Evolutionary conservation across 2,113 vertebrate species (phyloP), one percentile per base, ranked within the genome.

Genomic region (Castor canadensis): DNA sequence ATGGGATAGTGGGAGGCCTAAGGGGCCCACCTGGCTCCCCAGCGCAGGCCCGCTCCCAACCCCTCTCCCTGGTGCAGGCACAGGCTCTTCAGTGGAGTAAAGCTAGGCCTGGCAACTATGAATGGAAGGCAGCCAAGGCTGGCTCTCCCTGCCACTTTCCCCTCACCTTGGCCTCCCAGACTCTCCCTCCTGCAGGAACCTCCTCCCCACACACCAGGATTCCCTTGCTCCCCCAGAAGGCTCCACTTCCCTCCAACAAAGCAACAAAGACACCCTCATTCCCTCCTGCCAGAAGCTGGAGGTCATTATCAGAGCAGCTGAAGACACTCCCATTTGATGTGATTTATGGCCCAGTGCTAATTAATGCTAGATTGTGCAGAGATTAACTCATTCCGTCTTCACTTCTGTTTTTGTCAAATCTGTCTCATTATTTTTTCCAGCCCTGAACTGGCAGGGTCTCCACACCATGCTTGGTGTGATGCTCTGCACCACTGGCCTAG

Each of bases 281-380:
- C 49, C 87, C 47, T 60, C 49, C 87, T 43, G 7, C 56, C 40
- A 54, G 73, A 71, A 76, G 75, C 76, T n/a, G 6, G 58, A 49
- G 45, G 72, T 87, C 80, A 58, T 64, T 60, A 67, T 60, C 56
- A 49, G 87, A 92, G 83, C 75, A 76, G 49, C 69, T 43, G 75
- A 87, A 83, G 84, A 73, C 82, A 64, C 32, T 90, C 79, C 73
- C 49, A 45, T 52, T 76, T 52, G 77, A 56, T 49, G 60, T 89
- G 96, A 91, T 84, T 90, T 95, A 90, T 81, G 71, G 40, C 47
- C 45, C 17, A 0, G 54, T 10, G 66, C 66, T 96, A 77, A 96
- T 84, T 84, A 93, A 62, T 43, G 28, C 26, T 45, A 62, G 43
- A 56, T 69, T 52, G n/a, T 56, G 30, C 95, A 47, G 71, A 56